Percentiles rank a stretch among this genome's conserved stretches.
Conservation (phyloP, 2,888 invertebrate species). For the Heliconius ismenius region DNA sequence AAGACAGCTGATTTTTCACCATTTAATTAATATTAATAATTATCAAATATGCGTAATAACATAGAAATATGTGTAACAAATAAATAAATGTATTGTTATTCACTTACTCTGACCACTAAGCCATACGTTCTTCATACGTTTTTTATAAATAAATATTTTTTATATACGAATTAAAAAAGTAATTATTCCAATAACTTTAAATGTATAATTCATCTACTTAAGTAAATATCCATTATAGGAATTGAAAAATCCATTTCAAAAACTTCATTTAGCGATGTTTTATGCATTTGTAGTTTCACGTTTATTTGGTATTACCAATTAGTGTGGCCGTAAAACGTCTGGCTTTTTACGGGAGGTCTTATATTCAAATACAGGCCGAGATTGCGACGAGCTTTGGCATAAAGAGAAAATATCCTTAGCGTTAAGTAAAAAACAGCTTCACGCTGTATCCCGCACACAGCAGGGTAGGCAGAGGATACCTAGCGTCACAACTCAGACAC, state of each 20-base stretch:
- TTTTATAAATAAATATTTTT: no score
- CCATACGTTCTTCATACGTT: no score
- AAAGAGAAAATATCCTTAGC: neutral
- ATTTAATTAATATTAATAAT: no score
- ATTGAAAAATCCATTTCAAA: conserved; percentile 50
- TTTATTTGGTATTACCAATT: conserved; percentile 74
- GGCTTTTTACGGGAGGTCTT: conserved; percentile 65
- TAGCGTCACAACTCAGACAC: no score
- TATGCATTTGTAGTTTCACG: conserved; percentile 63
- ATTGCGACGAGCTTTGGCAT: conserved; percentile 36
- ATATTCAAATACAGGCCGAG: conserved; percentile 42
- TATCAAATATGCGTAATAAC: no score
- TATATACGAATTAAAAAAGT: neutral
- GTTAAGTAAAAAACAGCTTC: no score
- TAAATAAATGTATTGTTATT: no score
- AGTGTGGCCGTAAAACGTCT: conserved; percentile 66
- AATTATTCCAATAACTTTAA: neutral
- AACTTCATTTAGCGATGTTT: conserved; percentile 49
- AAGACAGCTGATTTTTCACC: no score
- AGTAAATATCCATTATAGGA: conserved; percentile 17
- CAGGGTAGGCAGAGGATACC: no score
- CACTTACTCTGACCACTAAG: no score
- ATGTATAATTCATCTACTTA: neutral
- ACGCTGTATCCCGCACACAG: no score
- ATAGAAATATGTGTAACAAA: no score